These are phyloP conservation scores for Kryphioiulus occultus DNA, from an alignment of 2,888 invertebrate species.

Conservation along the genomic window DNA sequence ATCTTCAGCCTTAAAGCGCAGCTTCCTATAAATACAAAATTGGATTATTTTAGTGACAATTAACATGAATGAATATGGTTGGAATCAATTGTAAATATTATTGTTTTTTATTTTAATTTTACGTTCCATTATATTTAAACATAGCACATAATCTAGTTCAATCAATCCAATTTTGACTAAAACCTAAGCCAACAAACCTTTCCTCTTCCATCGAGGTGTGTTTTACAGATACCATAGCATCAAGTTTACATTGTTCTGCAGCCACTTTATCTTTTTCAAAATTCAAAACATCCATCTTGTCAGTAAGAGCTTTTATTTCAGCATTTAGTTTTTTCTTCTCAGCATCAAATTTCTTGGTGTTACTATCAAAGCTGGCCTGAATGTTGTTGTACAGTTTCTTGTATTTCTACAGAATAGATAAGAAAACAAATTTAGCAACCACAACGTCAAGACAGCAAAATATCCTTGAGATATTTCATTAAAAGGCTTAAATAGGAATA, in stretches of 20 bases:
- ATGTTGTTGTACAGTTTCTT: background rate
- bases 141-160: no score
- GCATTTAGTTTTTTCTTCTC: background rate
- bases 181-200: background rate
- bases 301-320: background rate
- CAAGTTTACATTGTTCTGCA: background rate
- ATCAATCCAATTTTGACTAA: background rate
- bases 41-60: background rate
- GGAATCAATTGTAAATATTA: background rate
- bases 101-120: no score
- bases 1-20: constrained; percentile 50
- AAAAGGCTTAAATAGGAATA: no score
- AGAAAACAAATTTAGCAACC: background rate
- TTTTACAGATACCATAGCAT: background rate
- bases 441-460: no score
- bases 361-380: background rate
- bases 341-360: background rate
- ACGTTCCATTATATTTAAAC: no score
- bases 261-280: background rate
- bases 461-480: no score
- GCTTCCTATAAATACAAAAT: background rate
- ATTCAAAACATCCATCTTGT: background rate
- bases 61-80: background rate
- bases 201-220: background rate
- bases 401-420: background rate